Conservation (phyloP, 2,113 vertebrate genomes). For the Ploceus nigricollis region DNA sequence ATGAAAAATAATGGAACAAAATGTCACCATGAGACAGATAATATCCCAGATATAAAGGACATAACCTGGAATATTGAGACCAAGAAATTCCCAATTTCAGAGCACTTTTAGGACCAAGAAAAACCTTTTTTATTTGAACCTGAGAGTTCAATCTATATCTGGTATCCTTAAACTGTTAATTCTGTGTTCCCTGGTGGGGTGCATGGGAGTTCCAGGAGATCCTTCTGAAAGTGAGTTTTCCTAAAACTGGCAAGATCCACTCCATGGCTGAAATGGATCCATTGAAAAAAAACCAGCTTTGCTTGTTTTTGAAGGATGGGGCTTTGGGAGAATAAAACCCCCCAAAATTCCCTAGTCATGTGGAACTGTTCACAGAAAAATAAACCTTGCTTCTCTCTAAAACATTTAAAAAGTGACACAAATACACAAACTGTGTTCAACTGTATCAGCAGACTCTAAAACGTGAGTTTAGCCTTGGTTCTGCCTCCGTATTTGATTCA, state of each 20-base stretch:
- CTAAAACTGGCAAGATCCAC: not conserved
- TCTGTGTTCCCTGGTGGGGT: not conserved
- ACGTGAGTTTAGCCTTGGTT: rapidly evolving
- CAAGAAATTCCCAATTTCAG: not conserved
- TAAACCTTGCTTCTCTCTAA: not conserved
- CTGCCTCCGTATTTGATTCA: not conserved
- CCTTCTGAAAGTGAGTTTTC: not conserved
- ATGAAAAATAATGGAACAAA: not conserved
- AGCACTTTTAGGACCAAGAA: not conserved
- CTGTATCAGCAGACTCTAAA: not conserved
- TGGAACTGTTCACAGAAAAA: not conserved
- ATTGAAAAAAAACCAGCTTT: not conserved
- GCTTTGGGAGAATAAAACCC: rapidly evolving
- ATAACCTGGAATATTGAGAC: not conserved
- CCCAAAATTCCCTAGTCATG: not conserved
- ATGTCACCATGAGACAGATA: not conserved
- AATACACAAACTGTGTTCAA: not conserved
- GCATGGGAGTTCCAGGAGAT: not conserved
- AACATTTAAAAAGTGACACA: not conserved
- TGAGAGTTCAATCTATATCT: not conserved
- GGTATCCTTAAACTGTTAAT: not conserved
- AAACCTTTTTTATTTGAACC: not conserved
- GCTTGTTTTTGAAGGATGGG: not conserved
- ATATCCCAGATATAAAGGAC: not conserved
- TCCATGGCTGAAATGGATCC: rapidly evolving